Conservation (phyloP, 1,140 invertebrate genomes). For the Panonychus citri region DNA sequence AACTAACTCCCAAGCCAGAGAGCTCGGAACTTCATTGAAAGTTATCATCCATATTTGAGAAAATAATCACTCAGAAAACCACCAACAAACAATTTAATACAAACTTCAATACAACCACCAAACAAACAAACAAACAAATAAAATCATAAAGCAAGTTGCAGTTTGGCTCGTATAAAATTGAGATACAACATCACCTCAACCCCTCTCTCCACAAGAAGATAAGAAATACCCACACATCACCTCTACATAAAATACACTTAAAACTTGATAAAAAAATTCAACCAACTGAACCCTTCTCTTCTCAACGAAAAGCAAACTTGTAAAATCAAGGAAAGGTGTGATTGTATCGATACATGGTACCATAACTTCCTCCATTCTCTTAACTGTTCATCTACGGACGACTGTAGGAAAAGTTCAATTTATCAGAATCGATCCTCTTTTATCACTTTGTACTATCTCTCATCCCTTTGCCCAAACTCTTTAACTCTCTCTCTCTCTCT, state of each 20-base stretch:
- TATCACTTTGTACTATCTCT: not conserved
- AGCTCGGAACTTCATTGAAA: slow-evolving; percentile 23
- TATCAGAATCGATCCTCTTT: not conserved
- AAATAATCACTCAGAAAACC: not conserved
- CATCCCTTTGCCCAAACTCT: too few relatives aligned
- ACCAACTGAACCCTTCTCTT: too few relatives aligned
- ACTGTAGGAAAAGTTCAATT: not conserved
- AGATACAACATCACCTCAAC: not conserved
- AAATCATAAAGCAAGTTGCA: not conserved
- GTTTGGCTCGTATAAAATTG: not conserved
- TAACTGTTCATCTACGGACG: not conserved
- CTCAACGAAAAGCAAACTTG: not conserved
- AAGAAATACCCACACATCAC: too few relatives aligned
- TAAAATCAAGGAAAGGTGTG: not conserved
- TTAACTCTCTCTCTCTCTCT: too few relatives aligned
- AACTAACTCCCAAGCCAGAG: slow-evolving; percentile 21
- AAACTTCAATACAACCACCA: not conserved
- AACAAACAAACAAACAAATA: not conserved
- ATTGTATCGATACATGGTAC: not conserved
- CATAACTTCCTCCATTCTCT: not conserved
- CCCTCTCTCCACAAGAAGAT: not conserved
- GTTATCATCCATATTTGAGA: not conserved
- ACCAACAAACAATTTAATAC: not conserved
- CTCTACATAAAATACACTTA: too few relatives aligned
- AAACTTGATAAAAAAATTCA: too few relatives aligned